Conservation (phyloP, 2,113 vertebrate species). For the Chloroceryle aenea region DNA sequence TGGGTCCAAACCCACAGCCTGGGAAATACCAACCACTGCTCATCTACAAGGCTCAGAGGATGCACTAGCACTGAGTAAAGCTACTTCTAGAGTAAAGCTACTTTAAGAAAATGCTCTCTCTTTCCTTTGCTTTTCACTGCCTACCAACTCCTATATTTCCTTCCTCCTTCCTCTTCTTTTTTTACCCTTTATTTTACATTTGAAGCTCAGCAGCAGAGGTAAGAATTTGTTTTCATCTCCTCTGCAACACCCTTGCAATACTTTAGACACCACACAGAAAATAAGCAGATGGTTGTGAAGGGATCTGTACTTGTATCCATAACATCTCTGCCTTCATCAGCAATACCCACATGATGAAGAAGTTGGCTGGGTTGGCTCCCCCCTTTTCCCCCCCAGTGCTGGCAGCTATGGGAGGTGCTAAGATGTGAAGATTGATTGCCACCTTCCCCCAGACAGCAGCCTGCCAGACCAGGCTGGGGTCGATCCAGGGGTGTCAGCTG, state of each 20-base stretch:
- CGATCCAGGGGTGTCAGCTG: not conserved
- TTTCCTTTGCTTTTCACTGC: not conserved
- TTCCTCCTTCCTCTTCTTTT: not conserved
- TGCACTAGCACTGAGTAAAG: not conserved
- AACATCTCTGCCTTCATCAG: not conserved
- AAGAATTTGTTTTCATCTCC: slow-evolving; percentile 32
- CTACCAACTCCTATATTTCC: not conserved
- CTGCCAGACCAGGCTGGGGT: not conserved
- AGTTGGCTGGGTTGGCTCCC: not conserved
- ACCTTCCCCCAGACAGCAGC: not conserved
- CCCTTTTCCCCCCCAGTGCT: not conserved
- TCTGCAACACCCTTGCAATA: not conserved
- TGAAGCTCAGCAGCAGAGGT: not conserved
- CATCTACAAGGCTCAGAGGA: not conserved
- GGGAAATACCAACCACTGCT: not conserved
- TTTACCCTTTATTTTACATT: not conserved
- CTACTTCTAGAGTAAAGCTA: not conserved
- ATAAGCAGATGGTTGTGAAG: slow-evolving; percentile 41
- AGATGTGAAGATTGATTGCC: not conserved
- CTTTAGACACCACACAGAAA: not conserved
- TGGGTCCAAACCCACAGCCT: not conserved
- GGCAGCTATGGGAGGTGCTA: not conserved
- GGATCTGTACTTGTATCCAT: slow-evolving; percentile 9
- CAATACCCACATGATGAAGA: not conserved
- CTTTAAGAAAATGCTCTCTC: not conserved